These are phyloP conservation scores for Mythimna pallens DNA, from an alignment of 2,888 invertebrate genomes.

Conservation along the genomic window DNA sequence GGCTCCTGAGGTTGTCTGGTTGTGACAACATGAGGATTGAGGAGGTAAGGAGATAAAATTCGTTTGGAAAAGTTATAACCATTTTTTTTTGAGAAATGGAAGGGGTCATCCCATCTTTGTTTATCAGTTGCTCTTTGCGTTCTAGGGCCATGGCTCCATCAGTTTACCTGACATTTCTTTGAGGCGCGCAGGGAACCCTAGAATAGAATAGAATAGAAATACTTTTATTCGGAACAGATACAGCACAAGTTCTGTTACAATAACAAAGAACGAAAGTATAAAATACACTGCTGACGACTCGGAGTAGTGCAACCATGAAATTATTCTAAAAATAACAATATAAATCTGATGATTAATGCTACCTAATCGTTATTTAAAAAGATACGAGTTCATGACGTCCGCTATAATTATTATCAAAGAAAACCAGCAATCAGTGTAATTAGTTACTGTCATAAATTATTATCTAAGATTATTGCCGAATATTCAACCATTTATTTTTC, in stretches of 20 bases:
- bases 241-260: too few relatives aligned
- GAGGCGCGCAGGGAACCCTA: too few relatives aligned
- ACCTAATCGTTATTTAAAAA: not conserved
- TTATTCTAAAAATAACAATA: not conserved
- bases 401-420: conserved; percentile 1
- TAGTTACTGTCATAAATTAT: not conserved
- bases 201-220: too few relatives aligned
- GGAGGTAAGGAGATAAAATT: conserved; percentile 90
- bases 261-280: too few relatives aligned
- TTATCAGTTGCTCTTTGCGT: too few relatives aligned
- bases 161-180: too few relatives aligned
- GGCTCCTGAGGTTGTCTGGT: conserved; percentile 96
- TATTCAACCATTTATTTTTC: not conserved
- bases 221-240: too few relatives aligned
- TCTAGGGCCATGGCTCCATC: too few relatives aligned
- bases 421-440: conserved; percentile 1
- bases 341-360: not conserved
- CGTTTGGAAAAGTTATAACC: not conserved
- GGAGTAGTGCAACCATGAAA: too few relatives aligned
- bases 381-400: not conserved
- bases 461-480: not conserved
- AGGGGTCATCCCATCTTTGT: too few relatives aligned
- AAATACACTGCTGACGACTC: too few relatives aligned
- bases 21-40: conserved; percentile 96
- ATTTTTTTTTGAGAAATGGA: not conserved